Evolutionary conservation across 2,888 invertebrate genomes (phyloP), one percentile per base, ranked within the genome.

Genomic region (Rapana venosa): DNA sequence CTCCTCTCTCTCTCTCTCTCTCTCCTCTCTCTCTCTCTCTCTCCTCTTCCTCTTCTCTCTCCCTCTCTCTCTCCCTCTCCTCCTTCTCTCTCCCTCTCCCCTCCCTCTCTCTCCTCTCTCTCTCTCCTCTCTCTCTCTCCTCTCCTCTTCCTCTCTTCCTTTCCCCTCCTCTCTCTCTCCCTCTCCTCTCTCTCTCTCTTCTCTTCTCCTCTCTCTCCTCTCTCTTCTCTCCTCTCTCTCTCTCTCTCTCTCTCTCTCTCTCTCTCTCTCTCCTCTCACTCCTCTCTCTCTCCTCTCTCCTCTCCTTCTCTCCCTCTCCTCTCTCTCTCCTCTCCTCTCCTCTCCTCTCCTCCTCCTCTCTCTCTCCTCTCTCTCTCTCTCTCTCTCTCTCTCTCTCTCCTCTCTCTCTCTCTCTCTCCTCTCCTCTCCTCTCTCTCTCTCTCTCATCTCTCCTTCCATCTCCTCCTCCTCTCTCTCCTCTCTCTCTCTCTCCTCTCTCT

Each of bases 21-120:
- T 74, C 74, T 26, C 26, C 74, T 74, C 74, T 74, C 74, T 74
- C n/a, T 74, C 74, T 74, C 74, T 74, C 74, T 74, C 74, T 74
- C 74, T 70, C 70, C 22, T 70, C 11, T 22, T 58, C 58, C 15
- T 15, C n/a, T 61, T 26, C 26, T 26, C n/a, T 30, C 26, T 26
- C n/a, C 17, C 70, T 70, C 70, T 70, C 61, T 11, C 61, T 61
- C 13, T 61, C 61, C 17, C 70, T 26, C 15, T 22, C 70, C 22
- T 22, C 26, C 70, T 70, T 22, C 70, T 22, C 70, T 17, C 70
- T 22, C 70, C 5, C 70, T 5, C 11, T 22, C 70, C 70, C 22
- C 70, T 70, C 70, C 26, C 70, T 74, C 74, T 74, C 30, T 74
- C 74, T 30, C 70, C 26, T 26, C n/a, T 26, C 26, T 26, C n/a